Evolutionary conservation across 2,113 vertebrate species (phyloP).

Genomic region (Desmodus rotundus): DNA sequence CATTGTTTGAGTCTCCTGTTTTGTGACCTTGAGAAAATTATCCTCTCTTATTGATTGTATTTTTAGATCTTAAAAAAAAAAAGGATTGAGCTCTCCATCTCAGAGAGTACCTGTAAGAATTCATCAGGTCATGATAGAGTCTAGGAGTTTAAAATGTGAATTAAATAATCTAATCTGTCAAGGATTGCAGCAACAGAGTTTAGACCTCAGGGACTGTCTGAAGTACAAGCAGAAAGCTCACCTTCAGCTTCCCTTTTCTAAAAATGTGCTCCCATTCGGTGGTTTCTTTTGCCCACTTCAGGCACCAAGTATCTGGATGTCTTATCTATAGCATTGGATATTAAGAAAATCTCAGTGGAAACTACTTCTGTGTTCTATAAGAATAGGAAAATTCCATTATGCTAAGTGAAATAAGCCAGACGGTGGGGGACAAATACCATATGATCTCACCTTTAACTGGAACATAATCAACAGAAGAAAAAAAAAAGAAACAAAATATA

Average conservation of each 20-base stretch:
- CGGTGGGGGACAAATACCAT: too few relatives aligned
- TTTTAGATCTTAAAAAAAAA: not conserved
- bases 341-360: not conserved
- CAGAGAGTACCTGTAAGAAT: too few relatives aligned
- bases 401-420: too few relatives aligned
- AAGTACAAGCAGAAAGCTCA: not conserved
- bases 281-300: not conserved
- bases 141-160: not conserved
- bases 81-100: too few relatives aligned
- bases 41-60: not conserved
- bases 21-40: not conserved
- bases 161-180: not conserved
- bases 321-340: not conserved
- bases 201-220: not conserved
- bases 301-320: not conserved
- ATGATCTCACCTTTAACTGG: too few relatives aligned
- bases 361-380: too few relatives aligned
- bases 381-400: not conserved
- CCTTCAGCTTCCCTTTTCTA: conserved; percentile 38
- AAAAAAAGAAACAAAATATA: too few relatives aligned
- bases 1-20: not conserved
- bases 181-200: not conserved
- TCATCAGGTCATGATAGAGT: not conserved
- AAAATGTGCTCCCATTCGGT: not conserved
- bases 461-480: too few relatives aligned